Evolutionary conservation across 1,140 invertebrate genomes (phyloP).

Genomic region (Eurosta solidaginis): DNA sequence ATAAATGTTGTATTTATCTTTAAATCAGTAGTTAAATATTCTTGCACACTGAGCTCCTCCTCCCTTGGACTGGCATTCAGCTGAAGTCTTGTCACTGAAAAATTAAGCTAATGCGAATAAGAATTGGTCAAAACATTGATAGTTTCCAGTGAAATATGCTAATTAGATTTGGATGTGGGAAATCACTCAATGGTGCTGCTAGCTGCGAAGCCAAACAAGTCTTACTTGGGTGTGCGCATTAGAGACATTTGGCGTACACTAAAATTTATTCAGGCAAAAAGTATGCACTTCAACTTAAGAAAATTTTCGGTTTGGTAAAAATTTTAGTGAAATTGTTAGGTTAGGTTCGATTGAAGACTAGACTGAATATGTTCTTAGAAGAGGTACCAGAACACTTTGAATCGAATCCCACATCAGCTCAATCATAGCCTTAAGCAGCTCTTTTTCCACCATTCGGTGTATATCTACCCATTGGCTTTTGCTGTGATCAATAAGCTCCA

Average conservation of each 20-base stretch:
- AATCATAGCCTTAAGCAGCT: no score
- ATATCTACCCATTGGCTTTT: no score
- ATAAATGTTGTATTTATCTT: background rate
- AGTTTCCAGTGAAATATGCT: slow-evolving; percentile 18
- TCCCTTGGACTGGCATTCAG: background rate
- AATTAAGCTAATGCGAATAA: background rate
- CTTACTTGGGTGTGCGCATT: background rate
- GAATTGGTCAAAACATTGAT: slow-evolving; percentile 16
- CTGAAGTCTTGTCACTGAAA: background rate
- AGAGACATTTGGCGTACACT: background rate
- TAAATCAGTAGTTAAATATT: background rate
- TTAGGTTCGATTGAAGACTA: no score
- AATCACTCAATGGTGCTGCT: background rate
- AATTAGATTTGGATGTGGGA: slow-evolving; percentile 27
- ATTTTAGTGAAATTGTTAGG: no score
- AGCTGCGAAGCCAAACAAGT: slow-evolving; percentile 21
- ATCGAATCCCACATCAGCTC: no score
- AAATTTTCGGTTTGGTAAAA: background rate
- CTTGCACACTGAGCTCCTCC: background rate
- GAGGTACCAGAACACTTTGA: no score
- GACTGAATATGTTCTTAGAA: no score
- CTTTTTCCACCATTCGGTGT: no score
- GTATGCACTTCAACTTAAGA: no score
- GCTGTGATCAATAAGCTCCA: no score
- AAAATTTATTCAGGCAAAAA: background rate